Conservation (phyloP, 1,140 invertebrate species). For the Nixonia krombeini region DNA sequence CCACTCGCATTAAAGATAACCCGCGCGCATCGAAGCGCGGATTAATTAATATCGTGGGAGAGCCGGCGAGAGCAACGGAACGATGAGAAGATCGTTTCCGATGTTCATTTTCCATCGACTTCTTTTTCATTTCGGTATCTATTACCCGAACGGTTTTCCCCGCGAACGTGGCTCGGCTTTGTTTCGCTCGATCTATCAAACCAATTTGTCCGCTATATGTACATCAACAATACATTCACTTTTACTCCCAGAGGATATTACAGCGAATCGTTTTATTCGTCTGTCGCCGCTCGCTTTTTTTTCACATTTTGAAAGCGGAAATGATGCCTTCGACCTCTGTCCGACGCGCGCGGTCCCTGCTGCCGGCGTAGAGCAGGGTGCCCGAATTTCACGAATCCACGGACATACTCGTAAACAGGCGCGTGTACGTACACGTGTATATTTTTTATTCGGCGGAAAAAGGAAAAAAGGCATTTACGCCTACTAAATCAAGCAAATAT, state of each 20-base stretch:
- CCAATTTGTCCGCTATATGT: background rate
- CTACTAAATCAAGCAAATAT: no score
- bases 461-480: no score
- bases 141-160: background rate
- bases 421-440: no score
- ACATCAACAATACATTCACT: slow-evolving; percentile 1
- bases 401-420: no score
- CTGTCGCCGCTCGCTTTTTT: background rate
- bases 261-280: background rate
- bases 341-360: no score
- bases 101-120: background rate
- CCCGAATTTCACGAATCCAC: no score
- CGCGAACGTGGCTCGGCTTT: background rate
- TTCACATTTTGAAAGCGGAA: background rate
- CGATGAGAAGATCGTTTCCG: background rate
- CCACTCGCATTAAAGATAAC: no score
- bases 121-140: no score
- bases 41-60: background rate
- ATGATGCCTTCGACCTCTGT: background rate
- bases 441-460: no score
- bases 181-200: background rate
- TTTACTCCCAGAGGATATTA: background rate
- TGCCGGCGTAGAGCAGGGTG: no score
- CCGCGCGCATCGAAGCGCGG: no score
- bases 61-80: background rate